Evolutionary conservation across 2,113 vertebrate genomes (phyloP).

Genomic region (Sphyrna mokarran): DNA sequence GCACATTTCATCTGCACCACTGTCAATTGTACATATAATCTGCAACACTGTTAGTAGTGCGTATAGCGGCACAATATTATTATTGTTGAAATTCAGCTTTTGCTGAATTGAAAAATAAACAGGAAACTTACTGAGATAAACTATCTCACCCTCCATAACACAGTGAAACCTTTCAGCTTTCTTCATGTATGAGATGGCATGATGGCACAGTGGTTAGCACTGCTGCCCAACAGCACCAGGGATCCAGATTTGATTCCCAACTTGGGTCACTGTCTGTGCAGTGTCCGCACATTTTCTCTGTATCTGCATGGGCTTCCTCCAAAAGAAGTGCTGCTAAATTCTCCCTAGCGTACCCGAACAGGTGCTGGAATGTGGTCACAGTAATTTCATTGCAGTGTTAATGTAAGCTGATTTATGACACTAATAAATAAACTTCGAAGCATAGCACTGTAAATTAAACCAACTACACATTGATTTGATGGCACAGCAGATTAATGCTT

Average conservation of each 20-base stretch:
- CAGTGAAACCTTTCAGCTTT: background rate
- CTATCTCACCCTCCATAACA: background rate
- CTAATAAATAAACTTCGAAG: too few species aligned
- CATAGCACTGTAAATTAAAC: background rate
- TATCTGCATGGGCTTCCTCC: too few species aligned
- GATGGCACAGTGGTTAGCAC: too few species aligned
- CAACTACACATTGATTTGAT: background rate
- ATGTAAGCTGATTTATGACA: too few species aligned
- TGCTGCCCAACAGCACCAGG: too few species aligned
- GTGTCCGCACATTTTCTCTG: too few species aligned
- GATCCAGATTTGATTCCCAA: too few species aligned
- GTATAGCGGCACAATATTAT: background rate
- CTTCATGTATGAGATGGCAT: background rate
- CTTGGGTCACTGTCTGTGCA: too few species aligned
- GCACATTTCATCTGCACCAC: background rate
- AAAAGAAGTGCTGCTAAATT: too few species aligned
- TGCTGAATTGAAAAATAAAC: background rate
- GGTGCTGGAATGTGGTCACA: too few species aligned
- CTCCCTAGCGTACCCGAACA: too few species aligned
- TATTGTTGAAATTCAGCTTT: background rate
- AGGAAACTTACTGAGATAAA: background rate
- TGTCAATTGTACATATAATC: background rate
- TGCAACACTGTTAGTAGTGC: background rate
- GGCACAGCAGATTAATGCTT: background rate
- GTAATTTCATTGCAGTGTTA: too few species aligned